These are phyloP conservation scores for Psittacula derbiana DNA, from an alignment of 2,797 vertebrate genomes.

Conservation along the genomic window DNA sequence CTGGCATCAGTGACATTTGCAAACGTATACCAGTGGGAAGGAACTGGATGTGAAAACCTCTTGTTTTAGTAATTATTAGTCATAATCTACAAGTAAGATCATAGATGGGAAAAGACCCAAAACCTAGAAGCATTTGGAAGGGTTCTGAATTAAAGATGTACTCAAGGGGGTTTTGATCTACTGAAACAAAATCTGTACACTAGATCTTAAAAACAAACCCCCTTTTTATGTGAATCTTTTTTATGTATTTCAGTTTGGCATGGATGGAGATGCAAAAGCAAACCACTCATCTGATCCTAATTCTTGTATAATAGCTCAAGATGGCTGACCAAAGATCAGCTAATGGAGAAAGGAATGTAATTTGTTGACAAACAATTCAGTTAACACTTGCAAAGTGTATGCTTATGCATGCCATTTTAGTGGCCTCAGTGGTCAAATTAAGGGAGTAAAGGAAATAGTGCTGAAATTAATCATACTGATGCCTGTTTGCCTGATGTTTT, in stretches of 20 bases:
- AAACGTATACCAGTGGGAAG: background rate
- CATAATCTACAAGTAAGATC: background rate
- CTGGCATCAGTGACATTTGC: background rate
- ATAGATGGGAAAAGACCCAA: background rate
- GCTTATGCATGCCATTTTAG: background rate
- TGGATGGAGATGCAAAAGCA: background rate
- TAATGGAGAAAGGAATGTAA: constrained; percentile 60
- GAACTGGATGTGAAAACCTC: background rate
- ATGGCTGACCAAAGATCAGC: constrained; percentile 36
- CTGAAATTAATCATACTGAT: constrained; percentile 72
- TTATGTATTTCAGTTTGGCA: background rate
- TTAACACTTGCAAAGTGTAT: constrained; percentile 34
- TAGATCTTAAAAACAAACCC: background rate
- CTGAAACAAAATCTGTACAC: background rate
- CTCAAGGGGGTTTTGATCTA: background rate
- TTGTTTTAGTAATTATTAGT: background rate
- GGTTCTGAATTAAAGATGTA: background rate
- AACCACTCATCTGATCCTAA: constrained; percentile 10
- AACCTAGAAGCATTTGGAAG: background rate
- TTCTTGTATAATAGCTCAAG: constrained; percentile 55
- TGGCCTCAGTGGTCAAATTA: constrained; percentile 47
- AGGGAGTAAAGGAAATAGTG: constrained; percentile 31
- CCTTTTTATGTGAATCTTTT: background rate
- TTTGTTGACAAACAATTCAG: constrained; percentile 74
- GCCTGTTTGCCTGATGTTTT: constrained; percentile 69